These are phyloP conservation scores for western clawed frog (Xenopus tropicalis) DNA, from an alignment of 2,113 vertebrate species.

Conservation along the genomic window UCB_Xtro_10.0 CM004444.2:98969501-98970000, in stretches of 20 bases:
- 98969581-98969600: constrained; percentile 16
- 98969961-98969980: no score
- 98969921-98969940: not conserved
- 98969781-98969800: not conserved
- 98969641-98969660: constrained; percentile 15
- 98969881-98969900: not conserved
- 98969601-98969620: constrained; percentile 27
- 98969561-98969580: no score
- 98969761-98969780: no score
- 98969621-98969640: constrained; percentile 27
- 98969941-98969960: no score
- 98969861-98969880: not conserved
- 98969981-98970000: not conserved
- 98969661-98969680: constrained; percentile 9
- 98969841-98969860: not conserved
- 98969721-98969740: no score
- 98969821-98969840: not conserved
- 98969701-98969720: not conserved
- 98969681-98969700: constrained; percentile 12
- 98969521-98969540: no score
- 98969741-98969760: no score
- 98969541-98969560: no score
- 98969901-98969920: constrained; percentile 1
- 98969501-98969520: no score
- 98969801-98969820: constrained; percentile 2